These are phyloP conservation scores for Pelobates fuscus DNA, from an alignment of 2,113 vertebrate genomes.

Conservation along the genomic window DNA sequence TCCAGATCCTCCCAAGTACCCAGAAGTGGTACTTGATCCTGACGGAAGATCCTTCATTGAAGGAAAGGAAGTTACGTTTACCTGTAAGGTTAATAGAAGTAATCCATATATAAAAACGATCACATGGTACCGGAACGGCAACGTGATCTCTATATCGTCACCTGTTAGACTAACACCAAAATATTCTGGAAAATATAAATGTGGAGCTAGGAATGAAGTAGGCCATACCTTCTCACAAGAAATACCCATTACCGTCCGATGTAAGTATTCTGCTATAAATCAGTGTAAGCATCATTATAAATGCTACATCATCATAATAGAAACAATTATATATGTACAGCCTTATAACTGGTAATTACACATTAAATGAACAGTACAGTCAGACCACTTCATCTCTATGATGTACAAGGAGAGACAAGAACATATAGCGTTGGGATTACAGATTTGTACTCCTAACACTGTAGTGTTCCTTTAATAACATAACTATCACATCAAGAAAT, in stretches of 20 bases:
- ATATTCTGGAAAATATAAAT: conserved; percentile 12
- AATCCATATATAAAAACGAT: neutral
- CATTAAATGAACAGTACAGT: too few species aligned
- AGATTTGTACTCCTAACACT: too few species aligned
- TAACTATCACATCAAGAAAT: too few species aligned
- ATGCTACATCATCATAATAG: too few species aligned
- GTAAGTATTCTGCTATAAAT: conserved; percentile 18
- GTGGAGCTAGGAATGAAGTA: conserved; percentile 1
- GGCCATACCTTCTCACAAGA: neutral
- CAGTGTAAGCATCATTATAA: too few species aligned
- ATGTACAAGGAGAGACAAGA: too few species aligned
- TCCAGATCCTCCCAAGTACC: conserved; percentile 27
- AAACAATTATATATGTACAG: too few species aligned
- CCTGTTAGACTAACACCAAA: neutral
- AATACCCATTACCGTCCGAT: neutral
- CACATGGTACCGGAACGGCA: neutral
- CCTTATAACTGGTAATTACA: too few species aligned
- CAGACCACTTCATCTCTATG: too few species aligned
- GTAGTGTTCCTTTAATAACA: too few species aligned
- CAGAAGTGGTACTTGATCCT: neutral
- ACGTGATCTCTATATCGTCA: neutral
- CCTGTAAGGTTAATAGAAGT: neutral
- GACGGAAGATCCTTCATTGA: neutral
- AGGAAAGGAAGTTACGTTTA: neutral
- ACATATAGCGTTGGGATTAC: too few species aligned